Conservation (phyloP, 2,113 vertebrate species). For the Rousettus leschenaultii region DNA sequence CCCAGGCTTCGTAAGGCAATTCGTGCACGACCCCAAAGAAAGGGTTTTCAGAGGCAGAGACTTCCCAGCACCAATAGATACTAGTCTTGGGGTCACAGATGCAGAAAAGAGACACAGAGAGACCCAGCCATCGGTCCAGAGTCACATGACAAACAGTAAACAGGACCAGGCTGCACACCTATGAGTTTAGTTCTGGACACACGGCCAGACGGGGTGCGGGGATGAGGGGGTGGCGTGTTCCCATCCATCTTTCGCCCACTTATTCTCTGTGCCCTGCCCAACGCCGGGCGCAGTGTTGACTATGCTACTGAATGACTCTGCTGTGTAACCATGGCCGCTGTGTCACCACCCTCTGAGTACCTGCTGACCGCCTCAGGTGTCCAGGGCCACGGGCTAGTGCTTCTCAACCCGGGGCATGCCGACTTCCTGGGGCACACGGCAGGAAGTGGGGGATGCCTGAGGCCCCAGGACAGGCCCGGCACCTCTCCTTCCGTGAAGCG, state of each 20-base stretch:
- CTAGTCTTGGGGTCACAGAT: neutral
- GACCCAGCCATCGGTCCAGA: neutral
- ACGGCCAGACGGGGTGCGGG: fast-evolving
- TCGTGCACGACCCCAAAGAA: neutral
- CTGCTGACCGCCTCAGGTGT: neutral
- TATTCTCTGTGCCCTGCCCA: neutral
- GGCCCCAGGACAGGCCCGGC: neutral
- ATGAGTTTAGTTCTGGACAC: neutral
- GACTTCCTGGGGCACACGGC: neutral
- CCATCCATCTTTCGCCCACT: neutral
- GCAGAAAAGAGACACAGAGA: neutral
- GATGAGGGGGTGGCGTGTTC: fast-evolving
- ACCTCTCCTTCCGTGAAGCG: neutral
- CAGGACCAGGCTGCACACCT: neutral
- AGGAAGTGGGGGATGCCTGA: neutral
- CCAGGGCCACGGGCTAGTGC: neutral
- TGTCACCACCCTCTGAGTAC: neutral
- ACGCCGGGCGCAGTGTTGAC: neutral
- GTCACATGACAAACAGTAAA: neutral
- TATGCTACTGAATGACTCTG: neutral
- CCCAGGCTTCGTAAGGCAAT: neutral
- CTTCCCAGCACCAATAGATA: neutral
- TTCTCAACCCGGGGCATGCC: neutral
- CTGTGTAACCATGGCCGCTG: no score
- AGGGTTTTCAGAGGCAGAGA: neutral